A percentile compares a stretch with the other conserved stretches of the same genome.
Evolutionary conservation across 53 echinoderm and acorn worm species (phyloP).

Genomic region (Crossaster papposus): DNA sequence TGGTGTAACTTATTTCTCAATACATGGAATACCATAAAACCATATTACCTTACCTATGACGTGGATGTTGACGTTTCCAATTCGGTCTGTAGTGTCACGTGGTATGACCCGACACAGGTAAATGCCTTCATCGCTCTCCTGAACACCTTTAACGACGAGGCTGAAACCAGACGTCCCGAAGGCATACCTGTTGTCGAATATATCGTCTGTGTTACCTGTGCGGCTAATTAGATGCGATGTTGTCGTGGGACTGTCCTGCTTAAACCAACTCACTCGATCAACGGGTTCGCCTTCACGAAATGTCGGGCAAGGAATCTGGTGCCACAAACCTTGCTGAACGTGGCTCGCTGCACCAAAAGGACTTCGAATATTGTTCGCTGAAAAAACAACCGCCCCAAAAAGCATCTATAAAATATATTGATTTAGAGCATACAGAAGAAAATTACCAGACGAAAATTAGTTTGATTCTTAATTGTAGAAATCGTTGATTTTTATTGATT

Average conservation of each 20-base stretch:
- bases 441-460: no score
- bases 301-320: neutral
- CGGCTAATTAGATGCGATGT: neutral
- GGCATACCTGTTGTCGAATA: neutral
- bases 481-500: no score
- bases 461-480: no score
- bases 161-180: neutral
- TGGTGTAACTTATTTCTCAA: no score
- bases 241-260: neutral
- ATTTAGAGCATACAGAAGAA: no score
- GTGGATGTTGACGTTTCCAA: neutral
- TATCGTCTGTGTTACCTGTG: neutral
- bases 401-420: no score
- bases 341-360: neutral
- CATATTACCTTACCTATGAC: constrained; percentile 1
- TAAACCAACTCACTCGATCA: neutral
- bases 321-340: constrained; percentile 3
- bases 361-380: neutral
- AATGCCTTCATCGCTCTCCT: neutral
- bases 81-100: neutral
- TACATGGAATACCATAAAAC: no score
- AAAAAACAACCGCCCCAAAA: neutral
- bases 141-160: constrained; percentile 11
- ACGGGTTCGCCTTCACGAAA: neutral
- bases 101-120: constrained; percentile 8